Evolutionary conservation across 2,113 vertebrate species (phyloP), one percentile per base, ranked within the genome.

Genomic region (Accipiter cooperii): DNA sequence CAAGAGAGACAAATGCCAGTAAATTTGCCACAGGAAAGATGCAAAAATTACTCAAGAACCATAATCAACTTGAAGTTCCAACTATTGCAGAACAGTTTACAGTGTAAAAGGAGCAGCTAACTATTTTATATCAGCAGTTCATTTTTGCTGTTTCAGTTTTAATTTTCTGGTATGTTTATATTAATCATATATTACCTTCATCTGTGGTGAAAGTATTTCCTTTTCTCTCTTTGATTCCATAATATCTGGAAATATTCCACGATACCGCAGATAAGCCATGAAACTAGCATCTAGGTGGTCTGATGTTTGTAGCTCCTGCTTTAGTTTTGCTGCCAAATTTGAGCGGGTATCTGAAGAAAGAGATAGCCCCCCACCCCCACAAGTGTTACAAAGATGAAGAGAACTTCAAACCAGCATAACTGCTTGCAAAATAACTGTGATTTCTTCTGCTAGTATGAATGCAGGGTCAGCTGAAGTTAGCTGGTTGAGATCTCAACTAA

Each of bases 141-240:
- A 9, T 28, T 85, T 85, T 42, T 8, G 5, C 36, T 34, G 3
- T 36, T 89, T 40, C 88, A 69, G 66, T 49, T 93, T 51, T 26
- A 40, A 69, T 49, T 68, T 82, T 12, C 31, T 84, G 9, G 16
- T 28, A 42, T 33, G 51, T 11, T 77, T 33, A 15, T 10, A 64
- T 61, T 33, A 77, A 46, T 26, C 15, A 69, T 6, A 19, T 16
- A 25, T 95, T 96, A 99, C 99, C 98, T 99, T 99, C 88, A 99
- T 96, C 52, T 99, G 98, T 61, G 98, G 98, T 34, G 98, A 98
- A 36, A 99, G 96, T 33, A 98, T 87, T 44, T 99, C 99, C n/a
- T 94, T 97, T 88, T 97, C 97, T 89, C 80, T 97, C 83, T 93
- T 58, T 8, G 91, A 55, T 13, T 85, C 93, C 74, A 40, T 91